Base-by-base conservation (phyloP, 2,888 invertebrate species). In the Phengaris arion region DNA sequence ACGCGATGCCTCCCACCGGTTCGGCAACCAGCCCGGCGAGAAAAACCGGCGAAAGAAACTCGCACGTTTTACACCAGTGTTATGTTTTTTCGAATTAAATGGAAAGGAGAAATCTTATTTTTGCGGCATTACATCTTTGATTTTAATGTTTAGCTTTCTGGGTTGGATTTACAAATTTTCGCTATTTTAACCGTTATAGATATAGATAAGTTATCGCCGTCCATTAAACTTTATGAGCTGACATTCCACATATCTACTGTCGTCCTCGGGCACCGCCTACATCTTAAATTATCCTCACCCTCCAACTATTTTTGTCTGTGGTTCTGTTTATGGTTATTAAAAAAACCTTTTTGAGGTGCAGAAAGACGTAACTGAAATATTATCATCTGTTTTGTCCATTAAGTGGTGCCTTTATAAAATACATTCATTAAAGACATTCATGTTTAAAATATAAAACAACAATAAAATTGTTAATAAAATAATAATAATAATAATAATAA, bases 221-320 rank as follows among this genome's bases (percentile, higher is more conserved):
- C 85, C 86, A 85, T 89, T 86, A 87, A 85, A 86, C 77, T 89
- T 88, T 88, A 89, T 87, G 89, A 83, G 77, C 85, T 85, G 84
- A 83, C 83, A 81, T 64, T 64, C 64, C 64, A 64, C 64, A 64
- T 13, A 64, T 64, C 64, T 35, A 64, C 64, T 35, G 35, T 45
- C 64, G 2, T 35, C n/a, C 55, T 6, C 52, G 4, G 52, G 55
- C 55, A 13, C 64, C 64, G 64, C 64, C 64, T 12, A 35, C 64
- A 73, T 77, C 75, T 79, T 84, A 82, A 87, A 82, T 85, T 85
- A 86, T 85, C 82, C 82, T 81, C 73, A 75, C 72, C 76, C 68
- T 74, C 64, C 45, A 0, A 48, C 55, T 68, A 51, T 73, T 75
- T 77, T 57, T 72, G 69, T 69, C 69, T 45, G n/a, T 68, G 46